Evolutionary conservation across 2,888 invertebrate genomes (phyloP).

Genomic region (Tetragonula carbonaria): DNA sequence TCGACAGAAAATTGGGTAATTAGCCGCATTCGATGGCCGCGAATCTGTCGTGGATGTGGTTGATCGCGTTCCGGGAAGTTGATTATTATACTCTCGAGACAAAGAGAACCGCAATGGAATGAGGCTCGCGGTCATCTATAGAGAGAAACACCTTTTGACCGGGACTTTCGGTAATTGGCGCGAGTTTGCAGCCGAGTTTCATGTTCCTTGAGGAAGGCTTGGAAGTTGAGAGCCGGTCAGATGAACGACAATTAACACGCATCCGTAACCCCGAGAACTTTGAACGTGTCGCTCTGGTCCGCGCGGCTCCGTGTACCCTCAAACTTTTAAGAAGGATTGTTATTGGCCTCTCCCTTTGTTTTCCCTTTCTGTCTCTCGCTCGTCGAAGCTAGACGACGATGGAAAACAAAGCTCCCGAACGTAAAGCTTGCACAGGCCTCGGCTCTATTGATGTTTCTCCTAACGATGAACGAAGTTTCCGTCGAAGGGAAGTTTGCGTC

Average conservation of each 20-base stretch:
- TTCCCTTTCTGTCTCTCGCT: neutral
- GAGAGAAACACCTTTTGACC: constrained; percentile 60
- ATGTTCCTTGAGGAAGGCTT: constrained; percentile 46
- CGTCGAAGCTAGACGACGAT: neutral
- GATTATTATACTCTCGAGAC: constrained; percentile 48
- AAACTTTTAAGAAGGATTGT: constrained; percentile 57
- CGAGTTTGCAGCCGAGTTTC: constrained; percentile 57
- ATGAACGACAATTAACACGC: constrained; percentile 59
- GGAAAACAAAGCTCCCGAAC: neutral
- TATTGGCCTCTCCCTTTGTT: constrained; percentile 50
- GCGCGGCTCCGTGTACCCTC: neutral
- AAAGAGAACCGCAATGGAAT: constrained; percentile 50
- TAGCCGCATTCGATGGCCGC: constrained; percentile 40
- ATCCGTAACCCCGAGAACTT: constrained; percentile 52
- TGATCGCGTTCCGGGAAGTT: constrained; percentile 26
- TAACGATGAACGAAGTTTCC: constrained; percentile 13
- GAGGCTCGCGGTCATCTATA: constrained; percentile 48
- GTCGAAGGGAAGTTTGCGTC: constrained; percentile 1
- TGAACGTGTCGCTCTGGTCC: constrained; percentile 25
- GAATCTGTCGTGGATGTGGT: constrained; percentile 7
- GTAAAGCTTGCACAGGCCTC: neutral
- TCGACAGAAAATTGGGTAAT: neutral
- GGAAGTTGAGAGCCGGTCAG: constrained; percentile 40
- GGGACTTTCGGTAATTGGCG: constrained; percentile 61
- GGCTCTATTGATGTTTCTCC: constrained; percentile 15